These are phyloP conservation scores for Dromiciops gliroides DNA, from an alignment of 2,113 vertebrate genomes.

Conservation along the genomic window DNA sequence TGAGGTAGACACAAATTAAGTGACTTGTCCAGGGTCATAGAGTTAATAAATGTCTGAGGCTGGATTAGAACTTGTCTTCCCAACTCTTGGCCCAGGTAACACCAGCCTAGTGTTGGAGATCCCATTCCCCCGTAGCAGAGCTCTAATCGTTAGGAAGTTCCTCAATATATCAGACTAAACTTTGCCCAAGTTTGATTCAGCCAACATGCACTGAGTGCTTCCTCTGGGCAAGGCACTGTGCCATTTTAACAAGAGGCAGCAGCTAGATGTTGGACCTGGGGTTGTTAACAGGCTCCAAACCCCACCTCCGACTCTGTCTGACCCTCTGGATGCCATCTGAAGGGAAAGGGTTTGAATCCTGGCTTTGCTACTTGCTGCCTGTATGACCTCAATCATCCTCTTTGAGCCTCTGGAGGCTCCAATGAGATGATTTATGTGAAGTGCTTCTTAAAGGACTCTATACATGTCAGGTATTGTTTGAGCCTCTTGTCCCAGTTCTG, in stretches of 20 bases:
- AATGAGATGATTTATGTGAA: not conserved
- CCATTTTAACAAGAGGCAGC: not conserved
- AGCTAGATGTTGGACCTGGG: not conserved
- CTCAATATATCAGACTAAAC: not conserved
- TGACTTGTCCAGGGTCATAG: not conserved
- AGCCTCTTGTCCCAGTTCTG: not conserved
- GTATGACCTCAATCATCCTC: not conserved
- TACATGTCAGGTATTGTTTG: not conserved
- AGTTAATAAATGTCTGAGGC: not conserved
- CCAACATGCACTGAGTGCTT: not conserved
- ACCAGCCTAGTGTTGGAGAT: not conserved
- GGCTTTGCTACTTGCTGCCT: not conserved
- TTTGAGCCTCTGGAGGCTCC: not conserved
- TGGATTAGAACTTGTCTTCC: not conserved
- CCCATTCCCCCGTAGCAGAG: not conserved
- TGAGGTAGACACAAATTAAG: not conserved
- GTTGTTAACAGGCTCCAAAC: not conserved
- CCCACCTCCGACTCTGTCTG: not conserved
- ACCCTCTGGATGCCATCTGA: not conserved
- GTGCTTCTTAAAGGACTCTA: not conserved
- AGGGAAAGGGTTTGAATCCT: not conserved
- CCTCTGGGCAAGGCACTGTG: not conserved
- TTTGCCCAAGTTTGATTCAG: not conserved
- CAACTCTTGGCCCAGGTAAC: not conserved
- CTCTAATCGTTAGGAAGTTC: not conserved